Conservation (phyloP, 2,113 vertebrate species). For the Acinonyx jubatus region DNA sequence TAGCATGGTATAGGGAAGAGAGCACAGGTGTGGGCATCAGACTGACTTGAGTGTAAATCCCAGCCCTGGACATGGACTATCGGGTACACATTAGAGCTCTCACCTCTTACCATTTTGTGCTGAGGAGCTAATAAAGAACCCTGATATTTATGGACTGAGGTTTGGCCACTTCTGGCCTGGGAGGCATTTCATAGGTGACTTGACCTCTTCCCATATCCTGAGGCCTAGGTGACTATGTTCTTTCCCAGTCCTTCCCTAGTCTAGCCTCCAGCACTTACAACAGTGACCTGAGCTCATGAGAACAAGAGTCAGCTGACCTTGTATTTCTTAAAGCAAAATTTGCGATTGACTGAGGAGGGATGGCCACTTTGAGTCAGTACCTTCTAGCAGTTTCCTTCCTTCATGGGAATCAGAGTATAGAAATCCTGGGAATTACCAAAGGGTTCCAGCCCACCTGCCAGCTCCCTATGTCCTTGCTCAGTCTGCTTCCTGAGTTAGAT, state of each 20-base stretch:
- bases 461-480: background rate
- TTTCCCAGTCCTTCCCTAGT: background rate
- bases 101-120: background rate
- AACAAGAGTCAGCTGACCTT: background rate
- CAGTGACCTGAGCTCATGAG: background rate
- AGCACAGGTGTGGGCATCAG: background rate
- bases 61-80: background rate
- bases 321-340: conserved; percentile 25
- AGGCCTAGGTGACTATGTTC: background rate
- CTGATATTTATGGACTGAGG: background rate
- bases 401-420: background rate
- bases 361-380: background rate
- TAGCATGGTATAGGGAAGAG: background rate
- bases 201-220: background rate
- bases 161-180: background rate
- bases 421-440: background rate
- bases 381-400: background rate
- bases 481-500: background rate
- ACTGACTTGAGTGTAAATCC: background rate
- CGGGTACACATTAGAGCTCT: background rate
- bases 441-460: background rate
- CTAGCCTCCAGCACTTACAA: background rate
- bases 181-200: background rate
- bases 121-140: background rate
- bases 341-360: background rate